Base-by-base conservation (phyloP, 1,140 invertebrate genomes). In the Drosophila willistoni region DNA sequence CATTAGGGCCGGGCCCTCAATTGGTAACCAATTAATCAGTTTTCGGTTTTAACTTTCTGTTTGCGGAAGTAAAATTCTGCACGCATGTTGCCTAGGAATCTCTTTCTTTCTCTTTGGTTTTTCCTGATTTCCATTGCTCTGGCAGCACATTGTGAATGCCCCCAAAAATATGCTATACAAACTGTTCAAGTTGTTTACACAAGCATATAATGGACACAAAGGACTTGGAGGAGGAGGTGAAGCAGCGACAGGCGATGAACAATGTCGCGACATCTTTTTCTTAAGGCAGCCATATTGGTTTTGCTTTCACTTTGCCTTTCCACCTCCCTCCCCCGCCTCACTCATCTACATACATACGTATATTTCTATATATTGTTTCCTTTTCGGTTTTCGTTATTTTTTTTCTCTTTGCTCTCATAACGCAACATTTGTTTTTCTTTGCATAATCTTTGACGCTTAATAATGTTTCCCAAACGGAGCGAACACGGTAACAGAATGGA, bases 391-490 rank as follows among this genome's bases (percentile, higher is more conserved):
- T 36, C 7, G 34, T 36, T 36, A 9, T 34, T 51, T 25, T 25
- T 56, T 39, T 33, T 25, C 13, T n/a, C 13, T 41, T 39, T 36
- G n/a, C 51, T 33, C 61, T 29, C 44, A 47, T 51, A 22, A 34
- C 33, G 22, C 47, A 71, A 41, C 77, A 71, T 77, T 71, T 84
- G 74, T 70, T 84, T 71, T 89, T 89, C 73, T 62, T 54, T 68
- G 71, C 73, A 71, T 80, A 89, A 83, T 81, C 80, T 82, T 77
- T 71, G 62, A 68, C 64, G 68, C 71, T 79, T 87, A 82, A 87
- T 87, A 87, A 75, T 77, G 61, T 73, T 74, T 79, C 64, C 56
- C 56, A 36, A 70, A 61, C 59, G 54, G 19, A 70, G 9, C 29
- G 39, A 12, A 13, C 29, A 13, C 22, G 10, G 42, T 44, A 62